phyloP scores from a whole-genome alignment of 1,140 invertebrate genomes.

The Daktulosphaira vitifoliae region DNA sequence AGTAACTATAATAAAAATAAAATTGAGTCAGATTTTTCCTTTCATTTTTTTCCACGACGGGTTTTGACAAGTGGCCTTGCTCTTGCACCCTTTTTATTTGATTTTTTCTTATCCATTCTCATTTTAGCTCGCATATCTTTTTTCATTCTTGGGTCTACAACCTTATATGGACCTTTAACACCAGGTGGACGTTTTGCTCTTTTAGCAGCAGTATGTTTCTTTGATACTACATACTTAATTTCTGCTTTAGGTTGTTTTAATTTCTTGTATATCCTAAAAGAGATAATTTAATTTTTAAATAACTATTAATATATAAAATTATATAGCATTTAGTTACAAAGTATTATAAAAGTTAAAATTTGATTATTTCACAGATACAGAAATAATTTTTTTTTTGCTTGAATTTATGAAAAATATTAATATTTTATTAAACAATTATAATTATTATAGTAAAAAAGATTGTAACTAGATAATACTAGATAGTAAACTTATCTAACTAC shows the following conservation, averaged over 20 bases:
- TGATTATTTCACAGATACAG: no score
- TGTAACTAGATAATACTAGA: slow-evolving; percentile 4
- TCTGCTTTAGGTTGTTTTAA: slow-evolving; percentile 76
- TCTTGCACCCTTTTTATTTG: slow-evolving; percentile 35
- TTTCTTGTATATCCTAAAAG: slow-evolving; percentile 81
- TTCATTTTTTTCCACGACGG: slow-evolving; percentile 11
- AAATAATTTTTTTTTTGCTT: no score
- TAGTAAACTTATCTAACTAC: slow-evolving; percentile 41
- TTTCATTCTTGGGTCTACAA: slow-evolving; percentile 93
- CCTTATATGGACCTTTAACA: slow-evolving; percentile 83
- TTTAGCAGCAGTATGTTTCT: slow-evolving; percentile 74
- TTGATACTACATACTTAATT: slow-evolving; percentile 88
- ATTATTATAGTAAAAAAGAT: background rate
- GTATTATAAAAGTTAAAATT: no score
- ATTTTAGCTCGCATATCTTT: slow-evolving; percentile 58
- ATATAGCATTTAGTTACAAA: no score
- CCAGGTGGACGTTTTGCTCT: slow-evolving; percentile 68
- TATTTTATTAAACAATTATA: no score
- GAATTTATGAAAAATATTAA: no score
- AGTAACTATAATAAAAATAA: no score
- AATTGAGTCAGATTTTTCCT: no score
- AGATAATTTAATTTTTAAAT: slow-evolving; percentile 34
- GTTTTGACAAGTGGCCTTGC: slow-evolving; percentile 15
- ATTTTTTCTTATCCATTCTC: slow-evolving; percentile 34
- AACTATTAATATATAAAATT: background rate